Conservation (phyloP, 1,140 invertebrate species). For the Diploscapter pachys region DNA sequence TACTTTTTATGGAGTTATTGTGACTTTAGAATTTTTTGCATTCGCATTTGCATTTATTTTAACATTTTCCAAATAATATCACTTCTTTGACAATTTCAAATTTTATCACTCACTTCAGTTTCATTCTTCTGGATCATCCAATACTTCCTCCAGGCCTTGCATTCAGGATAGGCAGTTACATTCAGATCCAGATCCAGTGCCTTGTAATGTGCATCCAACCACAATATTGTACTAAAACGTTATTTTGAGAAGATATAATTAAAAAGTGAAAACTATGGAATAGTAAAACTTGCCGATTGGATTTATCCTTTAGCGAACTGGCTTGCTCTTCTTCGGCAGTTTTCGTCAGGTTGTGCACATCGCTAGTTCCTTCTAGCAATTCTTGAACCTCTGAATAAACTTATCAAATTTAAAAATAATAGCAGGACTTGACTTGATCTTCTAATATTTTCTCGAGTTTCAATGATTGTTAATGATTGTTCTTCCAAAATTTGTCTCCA, state of each 20-base stretch:
- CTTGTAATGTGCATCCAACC: slow-evolving; percentile 54
- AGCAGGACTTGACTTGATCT: not conserved
- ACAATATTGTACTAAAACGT: slow-evolving; percentile 33
- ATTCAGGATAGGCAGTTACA: slow-evolving; percentile 40
- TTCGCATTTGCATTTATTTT: not conserved
- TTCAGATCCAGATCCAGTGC: slow-evolving; percentile 50
- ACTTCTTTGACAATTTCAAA: slow-evolving; percentile 20
- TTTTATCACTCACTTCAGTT: slow-evolving; percentile 21
- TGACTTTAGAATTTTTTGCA: not conserved
- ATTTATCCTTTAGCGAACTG: slow-evolving; percentile 16
- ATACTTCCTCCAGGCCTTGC: slow-evolving; percentile 45
- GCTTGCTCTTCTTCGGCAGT: slow-evolving; percentile 28
- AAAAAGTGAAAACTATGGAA: not conserved
- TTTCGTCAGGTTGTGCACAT: slow-evolving; percentile 25
- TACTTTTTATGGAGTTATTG: slow-evolving; percentile 8
- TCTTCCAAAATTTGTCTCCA: slow-evolving; percentile 2
- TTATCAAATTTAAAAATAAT: slow-evolving; percentile 1
- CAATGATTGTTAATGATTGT: not conserved
- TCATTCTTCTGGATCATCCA: slow-evolving; percentile 29
- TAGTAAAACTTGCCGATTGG: slow-evolving; percentile 12
- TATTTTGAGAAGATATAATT: not conserved
- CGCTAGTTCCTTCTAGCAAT: slow-evolving; percentile 21
- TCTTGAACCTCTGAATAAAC: slow-evolving; percentile 16
- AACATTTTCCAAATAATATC: not conserved
- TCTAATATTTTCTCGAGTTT: not conserved